phyloP scores from a whole-genome alignment of 1,140 invertebrate species.

The Stratiolaelaps scimitus region DNA sequence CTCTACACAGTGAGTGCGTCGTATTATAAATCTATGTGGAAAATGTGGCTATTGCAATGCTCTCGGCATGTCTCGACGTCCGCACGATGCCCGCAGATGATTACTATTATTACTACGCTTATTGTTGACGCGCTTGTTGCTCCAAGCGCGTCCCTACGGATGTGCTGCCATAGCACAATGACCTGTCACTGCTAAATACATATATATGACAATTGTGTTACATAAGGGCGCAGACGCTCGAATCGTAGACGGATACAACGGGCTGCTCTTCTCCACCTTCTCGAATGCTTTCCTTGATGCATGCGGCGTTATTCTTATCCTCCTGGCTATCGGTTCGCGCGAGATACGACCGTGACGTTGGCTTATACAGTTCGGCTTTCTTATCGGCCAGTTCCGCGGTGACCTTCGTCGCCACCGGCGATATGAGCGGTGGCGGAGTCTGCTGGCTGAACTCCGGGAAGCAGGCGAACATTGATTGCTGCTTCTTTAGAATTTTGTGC shows the following conservation, averaged over 20 bases:
- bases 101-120: too few relatives aligned
- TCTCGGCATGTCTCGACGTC: too few relatives aligned
- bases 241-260: conserved; percentile 15
- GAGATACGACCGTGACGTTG: conserved; percentile 2
- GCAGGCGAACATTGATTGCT: conserved; percentile 38
- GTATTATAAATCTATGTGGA: too few relatives aligned
- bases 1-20: too few relatives aligned
- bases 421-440: conserved; percentile 29
- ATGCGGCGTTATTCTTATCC: conserved; percentile 10
- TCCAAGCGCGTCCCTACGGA: too few relatives aligned
- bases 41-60: too few relatives aligned
- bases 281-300: conserved; percentile 24
- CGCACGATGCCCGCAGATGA: too few relatives aligned
- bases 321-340: conserved; percentile 16
- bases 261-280: conserved; percentile 7
- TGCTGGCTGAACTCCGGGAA: conserved; percentile 33
- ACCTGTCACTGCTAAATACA: too few relatives aligned
- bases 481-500: conserved; percentile 38
- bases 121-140: too few relatives aligned
- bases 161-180: too few relatives aligned
- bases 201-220: not conserved
- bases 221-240: conserved; percentile 1
- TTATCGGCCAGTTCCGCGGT: conserved; percentile 29
- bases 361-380: conserved; percentile 28
- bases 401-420: conserved; percentile 29